phyloP scores from a whole-genome alignment of 2,113 vertebrate species.

The Neopipo cinnamomea region DNA sequence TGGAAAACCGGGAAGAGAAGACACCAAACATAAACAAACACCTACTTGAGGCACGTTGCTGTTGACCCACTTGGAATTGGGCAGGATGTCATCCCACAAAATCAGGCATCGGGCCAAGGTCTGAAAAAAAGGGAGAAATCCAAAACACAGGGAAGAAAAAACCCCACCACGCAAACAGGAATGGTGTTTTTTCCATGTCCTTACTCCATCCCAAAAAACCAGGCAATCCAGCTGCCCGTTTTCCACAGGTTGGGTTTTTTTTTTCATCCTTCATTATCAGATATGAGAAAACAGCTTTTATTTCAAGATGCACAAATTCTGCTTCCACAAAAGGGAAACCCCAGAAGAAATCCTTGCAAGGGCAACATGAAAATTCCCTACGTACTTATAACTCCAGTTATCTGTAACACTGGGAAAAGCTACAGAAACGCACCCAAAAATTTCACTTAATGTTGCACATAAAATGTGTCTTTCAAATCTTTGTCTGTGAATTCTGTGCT shows the following conservation, averaged over 20 bases:
- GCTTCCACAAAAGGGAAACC: neutral
- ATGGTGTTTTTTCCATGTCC: neutral
- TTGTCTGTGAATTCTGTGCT: neutral
- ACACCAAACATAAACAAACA: neutral
- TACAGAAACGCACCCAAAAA: neutral
- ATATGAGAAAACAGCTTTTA: neutral
- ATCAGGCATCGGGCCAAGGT: constrained; percentile 95
- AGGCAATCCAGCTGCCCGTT: neutral
- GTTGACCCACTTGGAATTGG: constrained; percentile 92
- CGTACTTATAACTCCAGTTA: neutral
- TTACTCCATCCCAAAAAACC: neutral
- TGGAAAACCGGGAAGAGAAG: neutral
- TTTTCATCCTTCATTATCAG: neutral
- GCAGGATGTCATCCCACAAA: constrained; percentile 97
- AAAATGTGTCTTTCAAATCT: neutral
- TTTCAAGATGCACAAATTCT: neutral
- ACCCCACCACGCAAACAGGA: neutral
- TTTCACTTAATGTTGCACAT: neutral
- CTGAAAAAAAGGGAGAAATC: constrained; percentile 66
- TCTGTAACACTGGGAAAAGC: neutral
- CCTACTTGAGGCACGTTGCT: constrained; percentile 95
- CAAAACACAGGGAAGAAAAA: neutral
- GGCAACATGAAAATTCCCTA: neutral
- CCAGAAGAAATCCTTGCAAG: neutral
- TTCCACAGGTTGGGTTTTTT: neutral